Evolutionary conservation across 2,113 vertebrate genomes (phyloP), one percentile per base, ranked within the genome.

Genomic region (Diphyllodes magnificus): DNA sequence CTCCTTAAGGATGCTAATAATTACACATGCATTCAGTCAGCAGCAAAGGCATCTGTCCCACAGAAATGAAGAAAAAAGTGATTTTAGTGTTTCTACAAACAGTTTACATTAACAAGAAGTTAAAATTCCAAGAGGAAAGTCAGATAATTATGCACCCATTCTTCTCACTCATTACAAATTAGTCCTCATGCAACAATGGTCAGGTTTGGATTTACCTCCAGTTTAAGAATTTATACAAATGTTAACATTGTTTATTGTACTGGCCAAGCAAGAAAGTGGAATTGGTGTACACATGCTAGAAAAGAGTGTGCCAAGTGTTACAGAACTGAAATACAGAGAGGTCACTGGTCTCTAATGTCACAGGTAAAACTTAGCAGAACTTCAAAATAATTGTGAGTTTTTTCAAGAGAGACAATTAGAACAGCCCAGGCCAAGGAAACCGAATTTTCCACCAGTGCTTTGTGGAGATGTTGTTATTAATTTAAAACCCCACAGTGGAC

Each of bases 401-500:
- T 68, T 57, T 40, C 39, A 70, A 77, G 45, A 42, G 24, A 40
- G 17, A 44, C 15, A 54, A n/a, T 64, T 12, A 50, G 28, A 88
- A 77, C 2, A 70, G 28, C 53, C 40, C 56, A 49, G n/a, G 33
- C 57, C 53, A 69, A 60, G 40, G 23, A 40, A 88, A 88, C 4
- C 30, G 14, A 63, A 8, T 47, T 54, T 42, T 76, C 63, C 68
- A 86, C 3, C 45, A 63, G 75, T 24, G 37, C 37, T 73, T 39
- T 50, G 63, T 49, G 47, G 24, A 33, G 45, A 49, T 1, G 0
- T 5, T 54, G 37, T 23, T 45, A 24, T 42, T 66, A 37, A 88
- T 66, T 77, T 61, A 39, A 93, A 80, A 42, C 7, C 11, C 9
- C 3, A 4, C 0, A 0, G 1, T 0, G 0, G 30, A 35, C 24